Conservation (phyloP, 2,888 invertebrate genomes). For the Octodonta nipae region DNA sequence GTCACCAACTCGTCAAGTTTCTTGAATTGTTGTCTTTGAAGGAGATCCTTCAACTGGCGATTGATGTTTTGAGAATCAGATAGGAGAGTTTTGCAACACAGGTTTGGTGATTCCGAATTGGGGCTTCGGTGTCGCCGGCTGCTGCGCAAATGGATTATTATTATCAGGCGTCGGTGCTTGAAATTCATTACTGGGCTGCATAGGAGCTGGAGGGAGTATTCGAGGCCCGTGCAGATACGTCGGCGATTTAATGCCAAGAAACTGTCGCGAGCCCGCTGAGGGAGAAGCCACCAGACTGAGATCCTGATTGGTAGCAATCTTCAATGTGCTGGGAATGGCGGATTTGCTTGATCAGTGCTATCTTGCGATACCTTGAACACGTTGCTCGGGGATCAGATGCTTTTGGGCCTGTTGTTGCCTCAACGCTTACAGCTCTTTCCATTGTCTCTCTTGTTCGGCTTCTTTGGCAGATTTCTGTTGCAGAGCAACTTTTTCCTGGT, state of each 20-base stretch:
- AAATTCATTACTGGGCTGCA: conserved; percentile 21
- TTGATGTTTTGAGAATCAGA: conserved; percentile 42
- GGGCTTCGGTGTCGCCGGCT: conserved; percentile 43
- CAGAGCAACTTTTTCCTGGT: conserved; percentile 26
- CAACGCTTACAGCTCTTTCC: conserved; percentile 74
- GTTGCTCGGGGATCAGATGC: conserved; percentile 63
- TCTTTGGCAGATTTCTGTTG: conserved; percentile 62
- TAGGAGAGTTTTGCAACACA: conserved; percentile 16
- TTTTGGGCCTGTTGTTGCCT: conserved; percentile 68
- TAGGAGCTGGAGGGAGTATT: conserved; percentile 23
- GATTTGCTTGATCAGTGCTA: too few species aligned
- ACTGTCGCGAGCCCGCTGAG: conserved; percentile 27
- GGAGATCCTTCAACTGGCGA: conserved; percentile 64
- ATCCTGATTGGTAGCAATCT: conserved; percentile 26
- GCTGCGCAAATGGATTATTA: conserved; percentile 38
- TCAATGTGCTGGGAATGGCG: conserved; percentile 26
- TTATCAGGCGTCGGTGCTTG: conserved; percentile 41
- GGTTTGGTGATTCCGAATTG: conserved; percentile 33
- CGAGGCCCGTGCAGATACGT: conserved; percentile 19
- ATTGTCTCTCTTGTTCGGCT: conserved; percentile 75
- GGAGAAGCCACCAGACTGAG: conserved; percentile 27
- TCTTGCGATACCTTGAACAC: conserved; percentile 65
- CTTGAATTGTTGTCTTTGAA: conserved; percentile 58
- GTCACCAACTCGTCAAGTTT: conserved; percentile 39
- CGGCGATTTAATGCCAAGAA: conserved; percentile 29